Percentiles rank a stretch among this genome's conserved stretches.
Conservation (phyloP, 2,888 invertebrate species). For the Apodemia mormo region DNA sequence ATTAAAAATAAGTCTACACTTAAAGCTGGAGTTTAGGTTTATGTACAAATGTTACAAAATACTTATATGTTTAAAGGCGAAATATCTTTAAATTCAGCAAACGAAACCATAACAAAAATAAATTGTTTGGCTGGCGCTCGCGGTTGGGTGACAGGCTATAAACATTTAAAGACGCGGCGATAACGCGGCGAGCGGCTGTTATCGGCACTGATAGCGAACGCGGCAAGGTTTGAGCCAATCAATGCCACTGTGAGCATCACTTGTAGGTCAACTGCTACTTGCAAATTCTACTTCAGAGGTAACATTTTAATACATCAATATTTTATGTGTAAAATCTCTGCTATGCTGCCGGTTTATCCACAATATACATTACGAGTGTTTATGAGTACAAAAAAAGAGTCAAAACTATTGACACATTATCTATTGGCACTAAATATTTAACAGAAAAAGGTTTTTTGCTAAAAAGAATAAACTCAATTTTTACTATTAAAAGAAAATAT, state of each 20-base stretch:
- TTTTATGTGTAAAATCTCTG: not conserved
- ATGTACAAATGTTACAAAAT: not conserved
- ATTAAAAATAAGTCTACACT: too few species aligned
- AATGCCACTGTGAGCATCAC: constrained; percentile 20
- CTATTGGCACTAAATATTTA: too few species aligned
- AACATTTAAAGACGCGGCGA: constrained; percentile 19
- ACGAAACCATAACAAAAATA: constrained; percentile 18
- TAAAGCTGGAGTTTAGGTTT: too few species aligned
- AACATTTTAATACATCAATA: constrained; percentile 3
- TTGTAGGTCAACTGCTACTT: constrained; percentile 24
- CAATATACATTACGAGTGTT: too few species aligned
- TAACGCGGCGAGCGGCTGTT: constrained; percentile 18
- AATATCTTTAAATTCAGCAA: not conserved
- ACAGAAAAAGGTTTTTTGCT: too few species aligned
- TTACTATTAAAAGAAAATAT: too few species aligned
- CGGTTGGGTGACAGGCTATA: not conserved
- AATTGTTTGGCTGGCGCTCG: not conserved
- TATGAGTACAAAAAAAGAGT: too few species aligned
- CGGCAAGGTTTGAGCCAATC: constrained; percentile 24
- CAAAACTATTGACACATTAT: too few species aligned
- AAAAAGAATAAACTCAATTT: too few species aligned
- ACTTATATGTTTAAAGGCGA: not conserved
- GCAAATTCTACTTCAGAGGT: constrained; percentile 16
- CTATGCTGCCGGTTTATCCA: too few species aligned
- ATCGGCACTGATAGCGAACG: constrained; percentile 22